phyloP scores from a whole-genome alignment of 2,888 invertebrate genomes.

The Zhengitettix transpicula region DNA sequence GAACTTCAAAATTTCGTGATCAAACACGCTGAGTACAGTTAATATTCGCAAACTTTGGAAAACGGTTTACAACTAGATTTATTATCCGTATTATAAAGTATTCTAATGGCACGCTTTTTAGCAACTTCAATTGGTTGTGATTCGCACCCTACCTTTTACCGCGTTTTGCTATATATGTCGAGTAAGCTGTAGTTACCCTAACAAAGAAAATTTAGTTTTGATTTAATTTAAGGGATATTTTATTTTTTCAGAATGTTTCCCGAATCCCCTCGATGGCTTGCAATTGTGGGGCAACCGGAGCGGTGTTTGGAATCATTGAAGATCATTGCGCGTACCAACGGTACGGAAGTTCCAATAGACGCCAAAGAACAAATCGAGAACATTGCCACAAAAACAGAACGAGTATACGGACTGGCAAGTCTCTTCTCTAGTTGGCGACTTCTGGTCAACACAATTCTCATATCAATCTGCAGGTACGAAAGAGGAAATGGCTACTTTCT shows the following conservation, averaged over 20 bases:
- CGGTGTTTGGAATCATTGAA: slow-evolving; percentile 32
- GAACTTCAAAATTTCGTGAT: too few species aligned
- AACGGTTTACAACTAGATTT: too few species aligned
- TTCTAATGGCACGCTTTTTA: too few species aligned
- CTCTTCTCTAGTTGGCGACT: slow-evolving; percentile 38
- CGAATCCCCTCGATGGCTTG: slow-evolving; percentile 48
- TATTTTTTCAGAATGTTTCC: slow-evolving; percentile 32
- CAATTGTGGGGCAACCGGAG: slow-evolving; percentile 32
- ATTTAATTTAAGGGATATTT: background rate
- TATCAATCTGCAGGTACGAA: slow-evolving; percentile 34
- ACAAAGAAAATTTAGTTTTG: too few species aligned
- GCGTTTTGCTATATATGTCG: too few species aligned
- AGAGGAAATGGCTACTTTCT: background rate
- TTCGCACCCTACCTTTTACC: too few species aligned
- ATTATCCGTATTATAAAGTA: too few species aligned
- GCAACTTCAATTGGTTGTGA: too few species aligned
- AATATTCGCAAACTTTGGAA: too few species aligned
- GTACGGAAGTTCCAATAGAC: slow-evolving; percentile 27
- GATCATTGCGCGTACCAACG: slow-evolving; percentile 37
- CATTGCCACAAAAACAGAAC: slow-evolving; percentile 21
- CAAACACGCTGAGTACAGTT: too few species aligned
- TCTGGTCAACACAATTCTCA: slow-evolving; percentile 34
- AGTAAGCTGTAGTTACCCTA: too few species aligned
- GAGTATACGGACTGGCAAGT: slow-evolving; percentile 33
- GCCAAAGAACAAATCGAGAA: slow-evolving; percentile 24